Percentiles rank a stretch among this genome's conserved stretches.
Conservation (phyloP, 2,113 vertebrate species). For the Haemorhous mexicanus region DNA sequence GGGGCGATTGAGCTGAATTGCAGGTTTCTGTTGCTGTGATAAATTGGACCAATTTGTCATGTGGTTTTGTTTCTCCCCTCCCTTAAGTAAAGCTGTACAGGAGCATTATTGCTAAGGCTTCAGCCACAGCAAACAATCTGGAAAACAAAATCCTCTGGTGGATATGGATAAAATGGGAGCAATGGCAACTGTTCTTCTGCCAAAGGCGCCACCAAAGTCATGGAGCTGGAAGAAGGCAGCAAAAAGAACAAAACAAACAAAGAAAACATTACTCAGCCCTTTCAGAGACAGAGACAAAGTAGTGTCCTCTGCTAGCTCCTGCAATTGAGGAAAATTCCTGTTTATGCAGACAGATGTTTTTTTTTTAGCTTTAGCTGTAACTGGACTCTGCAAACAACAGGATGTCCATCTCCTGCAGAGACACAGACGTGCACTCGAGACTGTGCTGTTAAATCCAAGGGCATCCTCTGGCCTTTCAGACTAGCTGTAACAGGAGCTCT, state of each 20-base stretch:
- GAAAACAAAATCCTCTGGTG: not conserved
- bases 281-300: not conserved
- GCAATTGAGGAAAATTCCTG: constrained; percentile 9
- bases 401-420: constrained; percentile 1
- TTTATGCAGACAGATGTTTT: not conserved
- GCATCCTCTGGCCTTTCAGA: not conserved
- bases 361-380: not conserved
- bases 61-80: constrained; percentile 36
- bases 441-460: not conserved
- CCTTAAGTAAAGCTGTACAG: not conserved
- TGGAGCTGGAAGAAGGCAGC: not conserved
- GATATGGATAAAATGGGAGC: constrained; percentile 7
- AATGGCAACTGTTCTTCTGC: not conserved
- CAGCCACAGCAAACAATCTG: not conserved
- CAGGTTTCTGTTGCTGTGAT: constrained; percentile 51
- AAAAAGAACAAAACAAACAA: not conserved
- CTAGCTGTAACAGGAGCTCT: not conserved
- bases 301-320: not conserved
- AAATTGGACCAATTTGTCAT: constrained; percentile 54
- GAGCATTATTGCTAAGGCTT: not conserved
- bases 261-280: not conserved
- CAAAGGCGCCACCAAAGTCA: not conserved
- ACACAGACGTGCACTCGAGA: not conserved
- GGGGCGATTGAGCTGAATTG: constrained; percentile 44
- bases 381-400: constrained; percentile 6